Evolutionary conservation across 2,113 vertebrate species (phyloP).

Genomic region (Stictonetta naevosa): DNA sequence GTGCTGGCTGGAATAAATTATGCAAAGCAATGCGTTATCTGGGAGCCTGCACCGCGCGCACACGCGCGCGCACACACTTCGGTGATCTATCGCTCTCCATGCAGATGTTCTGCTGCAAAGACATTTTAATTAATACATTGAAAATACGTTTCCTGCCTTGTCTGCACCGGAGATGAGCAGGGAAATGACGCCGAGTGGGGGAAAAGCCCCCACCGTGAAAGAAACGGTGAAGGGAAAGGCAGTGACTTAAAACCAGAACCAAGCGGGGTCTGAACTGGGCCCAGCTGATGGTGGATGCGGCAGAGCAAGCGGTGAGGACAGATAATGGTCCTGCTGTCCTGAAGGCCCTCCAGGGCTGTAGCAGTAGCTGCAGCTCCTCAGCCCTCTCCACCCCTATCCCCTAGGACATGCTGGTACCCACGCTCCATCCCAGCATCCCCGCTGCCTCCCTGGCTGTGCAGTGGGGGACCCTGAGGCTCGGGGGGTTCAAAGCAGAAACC

Average conservation of each 20-base stretch:
- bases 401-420: neutral
- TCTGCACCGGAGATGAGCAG: conserved; percentile 47
- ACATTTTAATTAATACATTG: conserved; percentile 73
- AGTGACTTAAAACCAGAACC: neutral
- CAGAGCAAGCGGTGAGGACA: neutral
- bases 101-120: conserved; percentile 72
- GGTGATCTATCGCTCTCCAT: conserved; percentile 61
- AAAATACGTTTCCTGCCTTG: conserved; percentile 64
- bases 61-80: neutral
- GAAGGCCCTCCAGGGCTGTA: rapidly evolving
- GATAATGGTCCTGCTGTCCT: neutral
- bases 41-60: neutral
- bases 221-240: neutral
- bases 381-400: neutral
- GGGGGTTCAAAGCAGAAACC: neutral
- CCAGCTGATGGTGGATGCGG: neutral
- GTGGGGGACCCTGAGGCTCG: neutral
- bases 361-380: neutral
- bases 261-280: neutral
- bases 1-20: conserved; percentile 68
- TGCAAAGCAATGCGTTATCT: conserved; percentile 73
- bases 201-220: conserved; percentile 25
- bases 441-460: neutral
- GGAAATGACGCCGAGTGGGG: neutral
- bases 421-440: neutral